These are phyloP conservation scores for Petroica traversi DNA, from an alignment of 2,113 vertebrate species.

Conservation along the genomic window DNA sequence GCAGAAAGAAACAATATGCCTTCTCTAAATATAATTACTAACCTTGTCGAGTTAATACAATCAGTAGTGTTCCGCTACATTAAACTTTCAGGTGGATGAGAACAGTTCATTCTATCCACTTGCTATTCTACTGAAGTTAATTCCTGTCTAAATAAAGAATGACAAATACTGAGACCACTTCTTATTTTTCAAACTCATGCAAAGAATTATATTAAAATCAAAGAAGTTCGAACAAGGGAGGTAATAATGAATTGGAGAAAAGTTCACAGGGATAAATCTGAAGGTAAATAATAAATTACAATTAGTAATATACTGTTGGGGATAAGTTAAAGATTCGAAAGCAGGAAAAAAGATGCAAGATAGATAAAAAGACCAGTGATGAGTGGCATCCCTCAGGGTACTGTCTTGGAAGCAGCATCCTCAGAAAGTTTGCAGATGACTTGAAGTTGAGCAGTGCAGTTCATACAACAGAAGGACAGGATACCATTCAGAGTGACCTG, in stretches of 20 bases:
- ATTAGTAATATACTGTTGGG: not conserved
- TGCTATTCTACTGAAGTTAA: not conserved
- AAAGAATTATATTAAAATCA: not conserved
- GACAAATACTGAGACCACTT: not conserved
- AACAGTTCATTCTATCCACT: constrained; percentile 20
- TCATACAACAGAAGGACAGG: not conserved
- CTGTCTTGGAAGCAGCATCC: not conserved
- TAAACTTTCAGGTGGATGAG: constrained; percentile 2
- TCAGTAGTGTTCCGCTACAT: not conserved
- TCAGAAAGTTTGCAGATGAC: not conserved
- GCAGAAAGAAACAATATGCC: constrained; percentile 14
- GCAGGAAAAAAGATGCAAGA: not conserved
- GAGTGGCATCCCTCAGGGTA: not conserved
- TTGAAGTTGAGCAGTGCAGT: not conserved
- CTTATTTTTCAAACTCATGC: not conserved
- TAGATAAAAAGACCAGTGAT: not conserved
- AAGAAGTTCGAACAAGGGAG: not conserved
- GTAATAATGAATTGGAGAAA: not conserved
- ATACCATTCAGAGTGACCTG: not conserved
- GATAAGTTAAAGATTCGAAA: not conserved
- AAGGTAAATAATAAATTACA: not conserved
- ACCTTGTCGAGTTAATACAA: constrained; percentile 28
- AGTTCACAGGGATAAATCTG: not conserved
- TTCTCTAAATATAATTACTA: constrained; percentile 42
- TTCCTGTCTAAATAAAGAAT: constrained; percentile 15